Conservation (phyloP, 2,888 invertebrate species). For the Syrista parreyssii region DNA sequence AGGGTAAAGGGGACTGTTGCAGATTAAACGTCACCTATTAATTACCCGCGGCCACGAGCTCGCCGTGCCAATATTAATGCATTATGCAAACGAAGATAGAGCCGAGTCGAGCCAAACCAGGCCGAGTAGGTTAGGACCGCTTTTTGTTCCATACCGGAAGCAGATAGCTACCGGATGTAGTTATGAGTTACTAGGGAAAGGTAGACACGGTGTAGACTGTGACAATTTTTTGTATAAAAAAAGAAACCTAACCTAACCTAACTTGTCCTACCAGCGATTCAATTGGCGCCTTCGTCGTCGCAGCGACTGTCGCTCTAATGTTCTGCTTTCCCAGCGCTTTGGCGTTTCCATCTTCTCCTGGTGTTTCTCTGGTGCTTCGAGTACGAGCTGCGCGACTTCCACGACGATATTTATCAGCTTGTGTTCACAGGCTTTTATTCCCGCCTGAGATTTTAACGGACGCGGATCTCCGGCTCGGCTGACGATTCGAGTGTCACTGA, state of each 20-base stretch:
- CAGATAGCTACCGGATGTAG: neutral
- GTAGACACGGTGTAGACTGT: neutral
- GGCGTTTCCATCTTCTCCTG: constrained; percentile 1
- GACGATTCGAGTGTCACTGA: neutral
- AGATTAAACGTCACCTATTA: constrained; percentile 33
- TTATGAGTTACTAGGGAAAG: neutral
- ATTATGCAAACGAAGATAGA: constrained; percentile 14
- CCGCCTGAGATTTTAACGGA: neutral
- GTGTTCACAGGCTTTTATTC: neutral
- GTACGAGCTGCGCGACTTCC: neutral
- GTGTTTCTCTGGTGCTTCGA: neutral
- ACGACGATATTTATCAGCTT: neutral
- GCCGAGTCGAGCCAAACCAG: neutral
- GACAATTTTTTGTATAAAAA: neutral
- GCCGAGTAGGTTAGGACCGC: neutral
- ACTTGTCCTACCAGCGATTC: constrained; percentile 30
- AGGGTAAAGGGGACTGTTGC: constrained; percentile 10
- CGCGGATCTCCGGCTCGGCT: neutral
- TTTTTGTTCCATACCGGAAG: neutral
- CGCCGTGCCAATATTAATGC: constrained; percentile 25
- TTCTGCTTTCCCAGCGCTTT: constrained; percentile 48
- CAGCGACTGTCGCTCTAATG: constrained; percentile 38
- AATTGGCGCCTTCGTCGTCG: constrained; percentile 33
- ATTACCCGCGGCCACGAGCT: constrained; percentile 17
- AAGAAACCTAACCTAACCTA: neutral